Evolutionary conservation across 2,113 vertebrate genomes (phyloP), one percentile per base, ranked within the genome.

Genomic region (Albula goreensis): DNA sequence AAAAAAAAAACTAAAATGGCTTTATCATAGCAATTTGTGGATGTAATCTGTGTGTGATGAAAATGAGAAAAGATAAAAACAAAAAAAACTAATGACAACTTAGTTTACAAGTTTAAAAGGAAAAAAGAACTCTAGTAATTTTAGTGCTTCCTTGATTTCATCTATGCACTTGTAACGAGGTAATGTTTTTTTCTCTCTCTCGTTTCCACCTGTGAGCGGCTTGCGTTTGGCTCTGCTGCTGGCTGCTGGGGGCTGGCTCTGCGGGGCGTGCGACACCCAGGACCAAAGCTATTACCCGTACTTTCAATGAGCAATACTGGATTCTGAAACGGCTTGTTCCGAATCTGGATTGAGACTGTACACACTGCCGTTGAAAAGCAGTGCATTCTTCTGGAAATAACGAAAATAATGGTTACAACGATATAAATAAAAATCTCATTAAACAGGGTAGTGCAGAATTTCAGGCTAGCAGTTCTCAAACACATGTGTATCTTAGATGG

Each of bases 91-190:
- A 93, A 86, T 91, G 90, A 93, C 91, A 92, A 93, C 90, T 92
- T 93, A 93, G 95, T 96, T 96, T 96, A 96, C 95, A 95, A 93
- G 93, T 93, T 89, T 90, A 93, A 94, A 92, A 93, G 90, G 90
- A 93, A 93, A 92, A 89, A 92, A 91, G 90, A 88, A 92, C 22
- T 86, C 56, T 94, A 93, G 91, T 95, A 95, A 95, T 92, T 94
- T 93, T 96, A 98, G 96, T 97, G 97, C 98, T 99, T 99, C 98
- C 97, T 97, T 97, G 94, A 97, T 97, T 98, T 98, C 94, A 98
- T 98, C 98, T 99, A 98, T 99, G 98, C 98, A 99, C 97, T 94
- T 95, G 96, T 97, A 94, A 90, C 95, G 96, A 97, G 96, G 96
- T 95, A 94, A 93, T 94, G 96, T 84, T 93, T 53, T 78, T 88